Percentiles rank a stretch among this genome's conserved stretches.
phyloP scores from a whole-genome alignment of 2,113 vertebrate genomes.

The Callipepla squamata region DNA sequence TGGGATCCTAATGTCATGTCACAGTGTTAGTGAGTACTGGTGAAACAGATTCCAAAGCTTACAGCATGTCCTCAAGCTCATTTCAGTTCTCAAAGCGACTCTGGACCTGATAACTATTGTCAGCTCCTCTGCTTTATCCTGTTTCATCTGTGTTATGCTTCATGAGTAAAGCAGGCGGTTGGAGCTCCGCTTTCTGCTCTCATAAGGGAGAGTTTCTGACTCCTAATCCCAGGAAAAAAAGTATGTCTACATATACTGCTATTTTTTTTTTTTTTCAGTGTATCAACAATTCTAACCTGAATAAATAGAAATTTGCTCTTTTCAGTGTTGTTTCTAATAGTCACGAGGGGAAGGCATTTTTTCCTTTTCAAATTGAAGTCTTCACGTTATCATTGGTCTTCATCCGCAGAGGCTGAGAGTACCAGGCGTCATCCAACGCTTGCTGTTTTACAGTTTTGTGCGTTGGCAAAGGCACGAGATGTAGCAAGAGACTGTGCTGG shows the following conservation, averaged over 20 bases:
- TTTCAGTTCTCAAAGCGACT: not conserved
- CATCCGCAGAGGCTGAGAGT: not conserved
- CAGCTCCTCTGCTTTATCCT: not conserved
- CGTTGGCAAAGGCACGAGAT: not conserved
- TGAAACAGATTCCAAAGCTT: not conserved
- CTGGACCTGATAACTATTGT: not conserved
- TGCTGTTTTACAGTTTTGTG: too few relatives aligned
- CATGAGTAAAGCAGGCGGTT: not conserved
- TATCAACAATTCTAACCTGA: not conserved
- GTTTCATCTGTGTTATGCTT: not conserved
- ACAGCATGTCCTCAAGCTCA: not conserved
- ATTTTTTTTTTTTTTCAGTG: not conserved
- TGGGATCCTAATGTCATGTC: not conserved
- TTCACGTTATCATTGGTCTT: not conserved
- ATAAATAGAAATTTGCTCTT: not conserved
- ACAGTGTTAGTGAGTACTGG: rapidly evolving
- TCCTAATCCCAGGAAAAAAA: not conserved
- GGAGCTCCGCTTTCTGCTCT: not conserved
- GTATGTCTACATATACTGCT: not conserved
- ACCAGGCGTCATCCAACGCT: too few relatives aligned
- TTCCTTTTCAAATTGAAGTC: not conserved
- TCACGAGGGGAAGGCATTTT: not conserved
- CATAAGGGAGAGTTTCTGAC: not conserved
- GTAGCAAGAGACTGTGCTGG: not conserved
- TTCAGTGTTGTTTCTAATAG: not conserved